Conservation (phyloP, 2,113 vertebrate genomes). For the Pelvicachromis taeniatus region DNA sequence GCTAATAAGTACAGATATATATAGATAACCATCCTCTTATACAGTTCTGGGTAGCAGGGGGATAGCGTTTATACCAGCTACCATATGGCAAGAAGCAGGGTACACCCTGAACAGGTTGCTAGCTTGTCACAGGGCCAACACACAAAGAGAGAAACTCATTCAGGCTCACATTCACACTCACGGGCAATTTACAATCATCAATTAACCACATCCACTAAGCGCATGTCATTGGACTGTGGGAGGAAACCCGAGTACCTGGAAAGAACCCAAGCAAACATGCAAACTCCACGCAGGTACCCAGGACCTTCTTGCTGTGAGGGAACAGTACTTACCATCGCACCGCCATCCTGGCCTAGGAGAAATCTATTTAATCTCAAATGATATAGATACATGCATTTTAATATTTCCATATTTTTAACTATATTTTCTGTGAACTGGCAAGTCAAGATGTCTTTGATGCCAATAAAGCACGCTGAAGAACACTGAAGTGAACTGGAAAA, state of each 20-base stretch:
- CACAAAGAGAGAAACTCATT: background rate
- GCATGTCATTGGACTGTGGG: background rate
- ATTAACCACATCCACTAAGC: background rate
- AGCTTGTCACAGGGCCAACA: background rate
- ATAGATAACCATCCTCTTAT: background rate
- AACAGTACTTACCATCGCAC: background rate
- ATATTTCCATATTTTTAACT: background rate
- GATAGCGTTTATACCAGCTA: background rate
- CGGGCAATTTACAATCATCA: background rate
- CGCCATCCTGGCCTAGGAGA: background rate
- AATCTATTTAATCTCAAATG: background rate
- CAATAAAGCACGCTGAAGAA: background rate
- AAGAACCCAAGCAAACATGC: accelerated
- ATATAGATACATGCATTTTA: background rate
- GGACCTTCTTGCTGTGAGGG: background rate
- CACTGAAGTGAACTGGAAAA: background rate
- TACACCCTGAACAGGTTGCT: background rate
- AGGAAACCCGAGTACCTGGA: background rate
- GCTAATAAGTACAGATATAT: background rate
- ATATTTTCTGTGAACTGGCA: background rate
- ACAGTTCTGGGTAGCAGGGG: background rate
- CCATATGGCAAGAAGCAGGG: background rate
- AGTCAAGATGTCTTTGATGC: background rate
- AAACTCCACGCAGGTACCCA: background rate
- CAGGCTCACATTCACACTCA: background rate